Percentiles rank a stretch among this genome's conserved stretches.
Evolutionary conservation across 2,797 vertebrate species (phyloP).

Genomic region (Pseudotriccus pelzelni): DNA sequence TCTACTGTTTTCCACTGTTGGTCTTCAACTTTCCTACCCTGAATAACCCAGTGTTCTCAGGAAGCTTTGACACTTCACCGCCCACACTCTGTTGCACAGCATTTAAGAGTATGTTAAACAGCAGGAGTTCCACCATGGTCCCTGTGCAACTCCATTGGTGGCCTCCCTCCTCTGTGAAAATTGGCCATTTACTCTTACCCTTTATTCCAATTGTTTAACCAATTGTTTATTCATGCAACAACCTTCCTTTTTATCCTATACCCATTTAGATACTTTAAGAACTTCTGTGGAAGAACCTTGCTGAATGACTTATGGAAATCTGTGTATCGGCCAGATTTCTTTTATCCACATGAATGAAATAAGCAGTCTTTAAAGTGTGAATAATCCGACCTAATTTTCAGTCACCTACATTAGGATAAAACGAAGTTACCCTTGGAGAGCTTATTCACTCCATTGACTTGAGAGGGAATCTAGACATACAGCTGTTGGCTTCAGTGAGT

Average conservation of each 20-base stretch:
- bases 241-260: conserved; percentile 8
- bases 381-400: conserved; percentile 32
- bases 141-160: background rate
- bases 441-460: background rate
- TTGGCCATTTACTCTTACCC: background rate
- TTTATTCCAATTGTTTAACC: conserved; percentile 26
- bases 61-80: background rate
- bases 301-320: background rate
- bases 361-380: background rate
- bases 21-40: background rate
- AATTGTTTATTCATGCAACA: conserved; percentile 39
- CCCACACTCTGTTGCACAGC: background rate
- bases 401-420: background rate
- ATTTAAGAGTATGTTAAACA: background rate
- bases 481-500: background rate
- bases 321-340: background rate
- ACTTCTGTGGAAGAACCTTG: background rate
- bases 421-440: background rate
- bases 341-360: conserved; percentile 12
- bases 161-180: conserved; percentile 20
- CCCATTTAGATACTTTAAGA: background rate
- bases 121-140: background rate
- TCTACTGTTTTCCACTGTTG: background rate
- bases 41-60: background rate
- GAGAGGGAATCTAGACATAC: background rate